phyloP scores from a whole-genome alignment of 1,140 invertebrate genomes.

The Drosophila bocki region DNA sequence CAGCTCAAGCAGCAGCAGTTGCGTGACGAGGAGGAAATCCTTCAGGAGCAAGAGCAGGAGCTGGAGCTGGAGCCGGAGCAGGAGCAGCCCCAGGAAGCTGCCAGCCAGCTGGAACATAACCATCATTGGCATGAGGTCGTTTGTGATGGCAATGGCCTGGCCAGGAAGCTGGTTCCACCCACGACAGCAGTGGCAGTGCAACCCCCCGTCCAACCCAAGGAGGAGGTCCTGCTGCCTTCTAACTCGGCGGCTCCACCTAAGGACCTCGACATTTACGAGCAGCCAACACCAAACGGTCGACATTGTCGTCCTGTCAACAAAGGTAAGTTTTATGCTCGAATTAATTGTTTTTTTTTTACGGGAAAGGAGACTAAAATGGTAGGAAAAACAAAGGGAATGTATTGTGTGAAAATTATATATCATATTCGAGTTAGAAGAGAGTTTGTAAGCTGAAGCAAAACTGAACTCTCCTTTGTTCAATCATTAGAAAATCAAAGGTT shows the following conservation, averaged over 20 bases:
- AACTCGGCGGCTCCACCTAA: constrained; percentile 24
- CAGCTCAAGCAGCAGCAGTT: constrained; percentile 80
- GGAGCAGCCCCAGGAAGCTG: constrained; percentile 27
- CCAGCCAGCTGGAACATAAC: constrained; percentile 60
- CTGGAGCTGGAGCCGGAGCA: constrained; percentile 10
- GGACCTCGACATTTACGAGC: constrained; percentile 71
- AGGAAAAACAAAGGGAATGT: not conserved
- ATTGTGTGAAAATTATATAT: not conserved
- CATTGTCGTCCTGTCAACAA: constrained; percentile 56
- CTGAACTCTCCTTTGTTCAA: too few species aligned
- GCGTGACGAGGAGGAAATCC: constrained; percentile 60
- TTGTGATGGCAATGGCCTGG: constrained; percentile 69
- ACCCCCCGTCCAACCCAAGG: not conserved
- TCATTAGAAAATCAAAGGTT: too few species aligned
- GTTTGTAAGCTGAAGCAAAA: too few species aligned
- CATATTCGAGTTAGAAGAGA: not conserved
- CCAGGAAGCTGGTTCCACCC: constrained; percentile 32
- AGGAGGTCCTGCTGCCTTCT: constrained; percentile 12
- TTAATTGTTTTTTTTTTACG: constrained; percentile 28
- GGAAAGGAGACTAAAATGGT: too few species aligned
- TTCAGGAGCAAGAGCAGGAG: constrained; percentile 41
- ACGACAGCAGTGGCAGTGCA: not conserved
- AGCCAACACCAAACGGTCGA: constrained; percentile 47
- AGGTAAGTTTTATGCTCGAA: constrained; percentile 63
- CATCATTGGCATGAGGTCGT: constrained; percentile 82